Conservation (phyloP, 1,140 invertebrate species). For the Philopotamus ludificatus region DNA sequence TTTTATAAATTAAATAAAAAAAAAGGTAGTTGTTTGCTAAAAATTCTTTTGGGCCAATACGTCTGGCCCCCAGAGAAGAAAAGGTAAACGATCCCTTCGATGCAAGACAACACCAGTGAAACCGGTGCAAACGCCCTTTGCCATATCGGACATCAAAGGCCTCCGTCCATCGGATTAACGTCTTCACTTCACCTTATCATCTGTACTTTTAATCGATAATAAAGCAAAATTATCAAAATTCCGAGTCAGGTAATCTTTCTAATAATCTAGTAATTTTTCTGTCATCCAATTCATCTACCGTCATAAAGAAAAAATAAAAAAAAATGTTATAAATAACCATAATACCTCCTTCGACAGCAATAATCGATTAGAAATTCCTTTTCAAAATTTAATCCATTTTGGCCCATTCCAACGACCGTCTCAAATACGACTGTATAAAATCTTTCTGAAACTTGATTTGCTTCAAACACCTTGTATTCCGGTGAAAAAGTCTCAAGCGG, state of each 20-base stretch:
- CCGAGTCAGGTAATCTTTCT: not conserved
- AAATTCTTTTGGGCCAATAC: too few relatives aligned
- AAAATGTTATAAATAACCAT: not conserved
- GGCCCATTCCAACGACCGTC: slow-evolving; percentile 27
- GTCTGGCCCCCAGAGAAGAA: too few relatives aligned
- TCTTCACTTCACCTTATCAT: too few relatives aligned
- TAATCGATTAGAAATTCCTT: slow-evolving; percentile 14
- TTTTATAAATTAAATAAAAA: too few relatives aligned
- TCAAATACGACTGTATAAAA: slow-evolving; percentile 24
- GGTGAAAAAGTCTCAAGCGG: slow-evolving; percentile 14
- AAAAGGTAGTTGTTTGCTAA: too few relatives aligned
- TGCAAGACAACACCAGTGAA: too few relatives aligned
- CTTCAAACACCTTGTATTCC: slow-evolving; percentile 24
- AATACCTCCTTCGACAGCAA: slow-evolving; percentile 24
- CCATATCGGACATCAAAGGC: too few relatives aligned
- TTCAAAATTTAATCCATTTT: slow-evolving; percentile 17
- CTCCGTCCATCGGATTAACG: too few relatives aligned
- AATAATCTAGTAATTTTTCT: not conserved
- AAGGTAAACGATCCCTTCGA: too few relatives aligned
- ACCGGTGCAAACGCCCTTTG: too few relatives aligned
- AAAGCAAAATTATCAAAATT: too few relatives aligned
- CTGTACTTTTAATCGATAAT: not conserved
- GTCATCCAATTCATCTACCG: not conserved
- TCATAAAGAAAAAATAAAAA: not conserved
- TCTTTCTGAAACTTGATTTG: slow-evolving; percentile 17